Evolutionary conservation across 2,797 vertebrate genomes (phyloP), one percentile per base, ranked within the genome.

Genomic region (Diglossa cyanea): DNA sequence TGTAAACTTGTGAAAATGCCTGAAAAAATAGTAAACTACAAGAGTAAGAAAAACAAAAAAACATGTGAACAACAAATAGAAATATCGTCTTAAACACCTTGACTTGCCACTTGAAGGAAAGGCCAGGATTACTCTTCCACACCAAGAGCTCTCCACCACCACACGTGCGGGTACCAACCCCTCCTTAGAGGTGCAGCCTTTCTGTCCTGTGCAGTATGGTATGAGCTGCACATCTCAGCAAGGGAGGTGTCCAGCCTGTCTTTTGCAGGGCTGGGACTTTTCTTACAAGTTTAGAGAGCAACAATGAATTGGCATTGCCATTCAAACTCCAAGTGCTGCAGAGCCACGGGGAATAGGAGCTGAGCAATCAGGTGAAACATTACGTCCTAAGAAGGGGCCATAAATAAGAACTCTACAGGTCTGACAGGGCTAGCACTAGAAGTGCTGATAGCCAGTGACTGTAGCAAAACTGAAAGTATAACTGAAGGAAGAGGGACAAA

Each of bases 101-200:
- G 53, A 26, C 18, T 60, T 74, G 7, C 11, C 17, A 21, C 15
- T 75, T 40, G 26, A 83, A 85, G 24, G 17, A 65, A 92, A 78
- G 80, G 1, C 7, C 44, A 54, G 28, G 17, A 35, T 20, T 61
- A 5, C 6, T 39, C 9, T 70, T n/a, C 19, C 15, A 28, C 4
- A 21, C 13, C 25, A 63, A 37, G 18, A 51, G 15, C 7, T 60
- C 24, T 57, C 67, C 28, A 81, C 39, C 9, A 21, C 25, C 42
- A n/a, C 0, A 0, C 0, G 0, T n/a, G 10, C 1, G 1, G 2
- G 2, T 21, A 44, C 11, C 0, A 0, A 33, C 12, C 17, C 30
- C 47, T n/a, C 11, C 17, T 82, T 10, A 30, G 31, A 54, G 23
- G 4, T 21, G 13, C 16, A 74, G 25, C 19, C 13, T 57, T 55